Conservation (phyloP, 2,113 vertebrate species). For the Chaenocephalus aceratus region DNA sequence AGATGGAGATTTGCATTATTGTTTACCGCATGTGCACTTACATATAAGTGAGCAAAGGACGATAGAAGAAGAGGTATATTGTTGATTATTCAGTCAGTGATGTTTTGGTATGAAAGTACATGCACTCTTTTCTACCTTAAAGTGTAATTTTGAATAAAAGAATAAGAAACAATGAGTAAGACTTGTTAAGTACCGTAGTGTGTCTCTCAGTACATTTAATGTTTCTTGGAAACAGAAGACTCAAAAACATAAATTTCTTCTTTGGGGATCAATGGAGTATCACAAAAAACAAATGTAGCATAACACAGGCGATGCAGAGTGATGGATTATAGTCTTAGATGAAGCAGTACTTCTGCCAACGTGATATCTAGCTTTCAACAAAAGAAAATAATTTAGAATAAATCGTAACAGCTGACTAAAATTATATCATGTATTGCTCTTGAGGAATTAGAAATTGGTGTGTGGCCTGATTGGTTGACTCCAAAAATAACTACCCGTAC, state of each 20-base stretch:
- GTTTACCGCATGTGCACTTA: constrained; percentile 1
- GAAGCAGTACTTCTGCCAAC: constrained; percentile 16
- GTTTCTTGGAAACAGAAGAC: constrained; percentile 4
- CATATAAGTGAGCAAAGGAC: not conserved
- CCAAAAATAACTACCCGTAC: too few relatives aligned
- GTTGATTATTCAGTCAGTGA: not conserved
- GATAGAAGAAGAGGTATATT: not conserved
- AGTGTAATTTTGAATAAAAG: constrained; percentile 1
- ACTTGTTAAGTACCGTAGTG: constrained; percentile 4
- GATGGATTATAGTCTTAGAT: constrained; percentile 29
- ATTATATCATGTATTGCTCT: not conserved
- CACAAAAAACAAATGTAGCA: constrained; percentile 21
- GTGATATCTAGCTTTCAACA: constrained; percentile 33
- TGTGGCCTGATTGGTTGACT: too few relatives aligned
- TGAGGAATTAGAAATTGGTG: not conserved
- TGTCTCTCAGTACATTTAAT: constrained; percentile 25
- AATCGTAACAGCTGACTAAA: not conserved
- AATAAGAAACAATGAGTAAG: constrained; percentile 1
- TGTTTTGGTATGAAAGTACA: not conserved
- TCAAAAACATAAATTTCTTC: constrained; percentile 7
- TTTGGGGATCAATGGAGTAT: constrained; percentile 17
- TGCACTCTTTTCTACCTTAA: not conserved
- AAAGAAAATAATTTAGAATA: constrained; percentile 19
- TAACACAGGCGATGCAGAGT: constrained; percentile 3
- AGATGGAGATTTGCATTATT: not conserved